Base-by-base conservation (phyloP, 1,140 invertebrate species). In the Pachyrhynchus sulphureomaculatus region DNA sequence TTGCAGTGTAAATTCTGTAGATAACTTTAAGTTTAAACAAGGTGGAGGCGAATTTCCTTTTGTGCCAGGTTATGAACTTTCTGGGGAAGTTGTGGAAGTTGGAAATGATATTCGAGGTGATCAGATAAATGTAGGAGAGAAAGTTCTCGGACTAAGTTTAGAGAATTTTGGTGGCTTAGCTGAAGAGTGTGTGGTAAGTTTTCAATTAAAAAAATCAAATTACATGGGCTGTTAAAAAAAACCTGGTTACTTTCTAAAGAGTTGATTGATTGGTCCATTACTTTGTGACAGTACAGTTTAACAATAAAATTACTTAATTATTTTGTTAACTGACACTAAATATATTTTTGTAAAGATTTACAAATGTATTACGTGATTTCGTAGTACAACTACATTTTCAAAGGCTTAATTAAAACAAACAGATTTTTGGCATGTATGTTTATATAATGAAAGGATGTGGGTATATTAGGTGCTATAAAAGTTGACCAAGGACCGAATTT, bases 1-100 rank as follows among this genome's bases (percentile, higher is more conserved):
- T 36, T 81, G 80, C 67, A 82, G 82, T 41, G 76, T 84, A n/a
- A 84, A 84, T 72, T 79, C 79, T 29, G 75, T 78, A 32, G 83
- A 84, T 74, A 68, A 80, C 39, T 65, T 76, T 49, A 77, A 76
- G 47, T 78, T 74, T 67, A 61, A 67, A 54, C 77, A 79, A 24
- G 76, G 74, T 33, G 74, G 75, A 58, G 76, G 77, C 4, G 67
- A 70, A 17, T 63, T 78, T 42, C 81, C 81, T 10, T 81, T 80
- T 72, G 69, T 79, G 12, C 81, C 81, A 29, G 81, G 82, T 21
- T 83, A 79, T 76, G 81, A 83, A 68, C 68, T 83, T 29, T 76
- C 76, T 58, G 79, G 79, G 13, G 76, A 79, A 72, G 71, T 81
- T 45, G 23, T 77, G 6, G 77, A 80, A 69, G 66, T 79, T 54